Evolutionary conservation across 2,888 invertebrate species (phyloP).

Genomic region (Caenorhabditis sp.): DNA sequence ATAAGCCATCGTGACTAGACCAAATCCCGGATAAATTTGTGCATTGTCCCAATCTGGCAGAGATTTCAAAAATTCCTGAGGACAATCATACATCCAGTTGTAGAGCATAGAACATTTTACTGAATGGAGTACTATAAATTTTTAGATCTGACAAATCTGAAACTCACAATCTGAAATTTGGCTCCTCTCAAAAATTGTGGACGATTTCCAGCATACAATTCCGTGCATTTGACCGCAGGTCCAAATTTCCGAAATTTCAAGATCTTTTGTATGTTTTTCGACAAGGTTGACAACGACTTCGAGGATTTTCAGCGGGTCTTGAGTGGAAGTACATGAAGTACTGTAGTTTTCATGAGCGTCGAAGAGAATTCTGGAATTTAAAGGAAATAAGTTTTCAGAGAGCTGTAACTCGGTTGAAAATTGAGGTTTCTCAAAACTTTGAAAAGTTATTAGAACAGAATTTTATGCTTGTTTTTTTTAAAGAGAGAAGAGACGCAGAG

Average conservation of each 20-base stretch:
- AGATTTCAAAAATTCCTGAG: constrained; percentile 10
- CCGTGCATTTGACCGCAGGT: constrained; percentile 53
- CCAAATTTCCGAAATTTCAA: constrained; percentile 12
- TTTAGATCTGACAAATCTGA: not conserved
- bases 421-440: too few relatives aligned
- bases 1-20: constrained; percentile 25
- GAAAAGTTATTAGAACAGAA: too few relatives aligned
- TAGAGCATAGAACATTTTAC: constrained; percentile 24
- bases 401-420: too few relatives aligned
- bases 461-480: too few relatives aligned
- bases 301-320: constrained; percentile 19
- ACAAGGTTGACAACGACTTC: constrained; percentile 8
- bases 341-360: constrained; percentile 15
- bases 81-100: constrained; percentile 40
- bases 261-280: not conserved
- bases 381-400: too few relatives aligned
- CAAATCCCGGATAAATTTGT: constrained; percentile 36
- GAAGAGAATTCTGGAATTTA: constrained; percentile 9
- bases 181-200: not conserved
- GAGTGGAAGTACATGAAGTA: not conserved
- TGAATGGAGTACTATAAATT: not conserved
- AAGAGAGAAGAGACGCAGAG: too few relatives aligned
- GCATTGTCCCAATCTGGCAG: constrained; percentile 24
- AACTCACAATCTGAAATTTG: not conserved
- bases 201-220: constrained; percentile 37